Evolutionary conservation across 2,888 invertebrate genomes (phyloP).

Genomic region (Apotomis betuletana): DNA sequence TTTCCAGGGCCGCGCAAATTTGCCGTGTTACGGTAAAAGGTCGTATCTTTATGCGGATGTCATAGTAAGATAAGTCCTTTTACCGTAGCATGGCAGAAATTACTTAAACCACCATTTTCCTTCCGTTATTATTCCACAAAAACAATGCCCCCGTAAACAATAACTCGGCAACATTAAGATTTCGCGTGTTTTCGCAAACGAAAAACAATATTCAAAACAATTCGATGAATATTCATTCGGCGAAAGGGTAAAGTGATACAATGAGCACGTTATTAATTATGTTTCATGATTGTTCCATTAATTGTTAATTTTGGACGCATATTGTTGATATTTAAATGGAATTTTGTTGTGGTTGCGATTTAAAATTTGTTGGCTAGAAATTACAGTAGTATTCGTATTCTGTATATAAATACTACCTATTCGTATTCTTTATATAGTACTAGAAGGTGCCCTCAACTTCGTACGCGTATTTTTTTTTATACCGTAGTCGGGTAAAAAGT

Average conservation of each 20-base stretch:
- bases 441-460: too few species aligned
- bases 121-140: slow-evolving; percentile 22
- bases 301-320: slow-evolving; percentile 35
- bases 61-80: too few species aligned
- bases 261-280: slow-evolving; percentile 42
- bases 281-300: slow-evolving; percentile 39
- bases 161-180: slow-evolving; percentile 30
- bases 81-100: neutral
- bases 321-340: slow-evolving; percentile 37
- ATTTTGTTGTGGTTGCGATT: slow-evolving; percentile 34
- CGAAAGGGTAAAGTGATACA: slow-evolving; percentile 36
- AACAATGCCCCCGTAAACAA: slow-evolving; percentile 34
- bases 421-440: too few species aligned
- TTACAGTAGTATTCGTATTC: too few species aligned
- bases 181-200: slow-evolving; percentile 43
- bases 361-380: neutral
- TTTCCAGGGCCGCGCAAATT: neutral
- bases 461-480: too few species aligned
- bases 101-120: slow-evolving; percentile 15
- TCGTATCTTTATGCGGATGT: too few species aligned
- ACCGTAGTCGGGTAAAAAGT: too few species aligned
- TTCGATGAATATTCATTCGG: slow-evolving; percentile 63
- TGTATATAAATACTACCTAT: too few species aligned
- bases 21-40: too few species aligned
- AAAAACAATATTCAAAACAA: slow-evolving; percentile 52